Percentiles rank a stretch among this genome's conserved stretches.
Conservation (phyloP, 1,140 invertebrate genomes). For the Drosophila tristis region DNA sequence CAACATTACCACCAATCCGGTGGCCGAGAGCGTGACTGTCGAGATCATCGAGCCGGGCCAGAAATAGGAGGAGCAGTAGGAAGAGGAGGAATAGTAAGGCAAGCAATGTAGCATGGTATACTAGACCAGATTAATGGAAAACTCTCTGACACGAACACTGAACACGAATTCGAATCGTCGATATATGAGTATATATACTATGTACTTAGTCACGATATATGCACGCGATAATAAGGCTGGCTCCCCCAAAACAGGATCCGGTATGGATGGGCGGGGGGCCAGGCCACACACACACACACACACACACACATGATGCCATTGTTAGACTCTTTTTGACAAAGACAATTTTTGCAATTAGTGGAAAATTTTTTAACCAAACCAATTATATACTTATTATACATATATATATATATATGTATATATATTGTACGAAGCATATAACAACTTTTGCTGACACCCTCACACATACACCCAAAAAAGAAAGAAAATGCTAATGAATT, state of each 20-base stretch:
- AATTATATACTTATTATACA: conserved; percentile 44
- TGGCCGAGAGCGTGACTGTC: conserved; percentile 81
- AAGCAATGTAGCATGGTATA: conserved; percentile 7
- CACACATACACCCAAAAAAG: conserved; percentile 16
- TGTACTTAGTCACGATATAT: conserved; percentile 54
- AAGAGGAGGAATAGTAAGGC: conserved; percentile 2
- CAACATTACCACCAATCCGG: conserved; percentile 82
- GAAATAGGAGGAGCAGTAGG: conserved; percentile 25
- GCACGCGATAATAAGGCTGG: conserved; percentile 67
- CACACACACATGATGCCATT: conserved; percentile 52
- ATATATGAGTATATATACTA: conserved; percentile 28
- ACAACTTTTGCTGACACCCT: conserved; percentile 48
- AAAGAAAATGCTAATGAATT: conserved; percentile 72
- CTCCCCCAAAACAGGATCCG: conserved; percentile 17
- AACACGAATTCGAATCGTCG: conserved; percentile 24
- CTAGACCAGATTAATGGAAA: conserved; percentile 31
- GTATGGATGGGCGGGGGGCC: neutral
- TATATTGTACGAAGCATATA: conserved; percentile 44
- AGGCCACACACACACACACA: neutral
- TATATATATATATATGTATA: conserved; percentile 31
- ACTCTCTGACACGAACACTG: conserved; percentile 41
- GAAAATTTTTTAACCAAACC: conserved; percentile 53
- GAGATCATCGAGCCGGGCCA: conserved; percentile 79
- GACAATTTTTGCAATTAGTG: conserved; percentile 67
- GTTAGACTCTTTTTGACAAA: conserved; percentile 62